Evolutionary conservation across 2,113 vertebrate species (phyloP), one percentile per base, ranked within the genome.

Genomic region (Epinephelus fuscoguttatus): DNA sequence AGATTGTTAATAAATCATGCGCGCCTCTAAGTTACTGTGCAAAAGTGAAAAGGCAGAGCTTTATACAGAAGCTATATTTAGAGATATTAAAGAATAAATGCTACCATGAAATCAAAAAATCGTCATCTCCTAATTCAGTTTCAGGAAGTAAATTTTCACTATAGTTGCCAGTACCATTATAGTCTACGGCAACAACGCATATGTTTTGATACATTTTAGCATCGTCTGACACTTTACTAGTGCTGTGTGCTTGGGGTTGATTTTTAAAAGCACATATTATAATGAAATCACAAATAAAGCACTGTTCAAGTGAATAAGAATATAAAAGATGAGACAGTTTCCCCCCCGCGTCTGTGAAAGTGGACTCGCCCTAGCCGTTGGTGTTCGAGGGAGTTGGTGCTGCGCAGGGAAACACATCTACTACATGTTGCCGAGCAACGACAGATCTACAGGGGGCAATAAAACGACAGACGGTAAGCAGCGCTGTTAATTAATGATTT

Each of bases 401-500:
- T 93, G 92, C 93, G 85, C 80, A 23, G 10, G 61, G 27, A 37
- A 70, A 62, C 62, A 14, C 77, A 56, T 60, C 56, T 60, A 57
- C 72, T 21, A 6, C 14, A 50, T 42, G 93, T 94, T 95, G 85
- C 93, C 25, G 19, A 72, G 94, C 86, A 91, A 95, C 93, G n/a
- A n/a, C n/a, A 27, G 4, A 57, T 73, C 70, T 49, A 60, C 8
- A 21, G 18, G 27, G 19, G 4, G 3, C 1, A 68, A 40, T 23
- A 30, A 70, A 27, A 33, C 40, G 3, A 78, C 42, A 6, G 5
- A 56, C 2, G 75, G 87, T 91, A 75, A 83, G 82, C 2, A 15
- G 8, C 18, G 12, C 70, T 23, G 1, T 59, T 19, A 30, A 72
- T 53, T 40, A 3, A 21, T 23, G 0, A 40, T 40, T 61, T 61